phyloP scores from a whole-genome alignment of 37 sponge, comb jelly and placozoan species.

The Bolinopsis microptera region DNA sequence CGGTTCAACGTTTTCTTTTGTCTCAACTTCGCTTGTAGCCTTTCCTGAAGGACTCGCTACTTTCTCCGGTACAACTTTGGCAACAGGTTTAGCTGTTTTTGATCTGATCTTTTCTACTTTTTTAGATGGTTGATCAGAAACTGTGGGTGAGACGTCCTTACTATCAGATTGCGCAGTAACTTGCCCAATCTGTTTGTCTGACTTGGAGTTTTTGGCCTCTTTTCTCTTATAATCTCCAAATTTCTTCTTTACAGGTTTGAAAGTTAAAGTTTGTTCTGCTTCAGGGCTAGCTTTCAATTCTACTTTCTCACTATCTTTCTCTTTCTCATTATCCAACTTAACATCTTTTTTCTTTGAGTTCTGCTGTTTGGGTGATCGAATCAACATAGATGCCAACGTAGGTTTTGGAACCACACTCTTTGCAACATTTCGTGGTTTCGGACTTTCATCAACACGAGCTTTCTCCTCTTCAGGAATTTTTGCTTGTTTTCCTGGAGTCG shows the following conservation, averaged over 20 bases:
- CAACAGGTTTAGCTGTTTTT: background rate
- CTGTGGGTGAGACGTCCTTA: background rate
- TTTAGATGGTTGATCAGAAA: background rate
- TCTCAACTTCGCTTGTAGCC: background rate
- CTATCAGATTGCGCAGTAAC: background rate
- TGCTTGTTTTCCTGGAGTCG: background rate
- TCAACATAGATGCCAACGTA: conserved; percentile 22
- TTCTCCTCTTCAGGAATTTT: background rate
- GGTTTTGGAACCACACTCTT: background rate
- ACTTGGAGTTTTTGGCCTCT: background rate
- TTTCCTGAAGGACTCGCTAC: background rate
- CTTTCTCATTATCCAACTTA: background rate
- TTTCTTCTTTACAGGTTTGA: background rate
- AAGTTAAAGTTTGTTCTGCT: background rate
- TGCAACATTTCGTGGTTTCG: background rate
- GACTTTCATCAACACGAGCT: background rate
- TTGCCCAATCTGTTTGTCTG: background rate
- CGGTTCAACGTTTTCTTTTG: background rate
- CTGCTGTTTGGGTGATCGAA: background rate
- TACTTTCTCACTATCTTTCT: background rate
- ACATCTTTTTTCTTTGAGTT: background rate
- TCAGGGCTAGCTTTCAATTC: background rate
- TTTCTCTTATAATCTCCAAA: conserved; percentile 13
- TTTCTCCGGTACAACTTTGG: background rate
- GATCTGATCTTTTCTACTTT: background rate